Conservation (phyloP, 2,888 invertebrate genomes). For the Octonoba sinensis region DNA sequence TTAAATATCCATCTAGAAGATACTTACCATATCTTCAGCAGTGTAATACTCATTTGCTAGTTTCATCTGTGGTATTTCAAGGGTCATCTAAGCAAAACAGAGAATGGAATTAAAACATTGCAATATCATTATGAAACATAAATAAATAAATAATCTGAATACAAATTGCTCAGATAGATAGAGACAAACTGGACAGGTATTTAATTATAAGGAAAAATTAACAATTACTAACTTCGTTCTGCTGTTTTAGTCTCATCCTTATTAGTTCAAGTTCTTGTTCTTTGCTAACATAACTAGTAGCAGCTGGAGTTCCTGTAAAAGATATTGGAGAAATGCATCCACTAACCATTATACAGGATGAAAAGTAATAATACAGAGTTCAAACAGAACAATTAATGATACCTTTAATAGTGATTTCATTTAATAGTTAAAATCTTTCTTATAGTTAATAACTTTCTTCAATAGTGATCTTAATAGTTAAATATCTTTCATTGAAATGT, state of each 20-base stretch:
- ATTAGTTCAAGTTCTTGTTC: conserved; percentile 70
- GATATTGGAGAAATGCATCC: not conserved
- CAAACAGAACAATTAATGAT: too few relatives aligned
- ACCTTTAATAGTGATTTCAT: too few relatives aligned
- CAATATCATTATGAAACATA: not conserved
- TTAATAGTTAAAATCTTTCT: too few relatives aligned
- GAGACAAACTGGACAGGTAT: not conserved
- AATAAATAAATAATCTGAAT: not conserved
- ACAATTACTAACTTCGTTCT: conserved; percentile 67
- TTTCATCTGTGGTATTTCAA: conserved; percentile 78
- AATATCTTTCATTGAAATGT: too few relatives aligned
- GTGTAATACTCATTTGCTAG: conserved; percentile 91
- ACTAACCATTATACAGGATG: too few relatives aligned
- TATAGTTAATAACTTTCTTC: too few relatives aligned
- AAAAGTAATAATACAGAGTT: not conserved
- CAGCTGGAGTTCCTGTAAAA: conserved; percentile 20
- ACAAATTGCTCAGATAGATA: not conserved
- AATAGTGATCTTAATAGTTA: too few relatives aligned
- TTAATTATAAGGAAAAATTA: not conserved
- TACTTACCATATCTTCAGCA: conserved; percentile 80
- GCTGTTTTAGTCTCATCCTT: conserved; percentile 69
- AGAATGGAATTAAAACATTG: conserved; percentile 31
- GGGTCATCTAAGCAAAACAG: conserved; percentile 75
- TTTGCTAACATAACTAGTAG: conserved; percentile 65
- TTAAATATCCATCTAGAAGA: not conserved